Conservation (phyloP, 2,888 invertebrate genomes). For the Eupelmus urozonus region DNA sequence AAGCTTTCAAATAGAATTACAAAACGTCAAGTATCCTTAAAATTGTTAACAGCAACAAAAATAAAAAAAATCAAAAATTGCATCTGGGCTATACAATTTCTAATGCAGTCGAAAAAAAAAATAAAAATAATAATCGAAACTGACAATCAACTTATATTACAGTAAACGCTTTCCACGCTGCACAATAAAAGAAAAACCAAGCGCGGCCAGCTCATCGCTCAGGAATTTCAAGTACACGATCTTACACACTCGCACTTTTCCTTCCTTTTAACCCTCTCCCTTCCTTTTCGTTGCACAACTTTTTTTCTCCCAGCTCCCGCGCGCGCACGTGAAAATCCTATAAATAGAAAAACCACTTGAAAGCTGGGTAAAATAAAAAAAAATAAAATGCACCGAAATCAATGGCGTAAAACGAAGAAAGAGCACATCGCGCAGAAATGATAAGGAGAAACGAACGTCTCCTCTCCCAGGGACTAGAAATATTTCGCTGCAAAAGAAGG, state of each 20-base stretch:
- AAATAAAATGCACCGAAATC: neutral
- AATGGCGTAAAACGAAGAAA: slow-evolving; percentile 22
- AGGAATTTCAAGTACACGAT: slow-evolving; percentile 49
- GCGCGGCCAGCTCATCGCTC: slow-evolving; percentile 25
- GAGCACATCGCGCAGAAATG: slow-evolving; percentile 44
- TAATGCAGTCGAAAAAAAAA: neutral
- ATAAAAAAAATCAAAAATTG: neutral
- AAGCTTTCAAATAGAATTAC: too few species aligned
- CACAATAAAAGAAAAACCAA: slow-evolving; percentile 25
- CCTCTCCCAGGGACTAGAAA: slow-evolving; percentile 56
- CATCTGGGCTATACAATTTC: neutral
- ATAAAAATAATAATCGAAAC: neutral
- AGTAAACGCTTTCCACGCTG: slow-evolving; percentile 18
- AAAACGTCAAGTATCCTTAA: too few species aligned
- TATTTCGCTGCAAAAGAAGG: slow-evolving; percentile 56
- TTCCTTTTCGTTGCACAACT: slow-evolving; percentile 29
- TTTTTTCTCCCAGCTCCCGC: too few species aligned
- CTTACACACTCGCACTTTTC: slow-evolving; percentile 11
- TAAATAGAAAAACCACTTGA: slow-evolving; percentile 14
- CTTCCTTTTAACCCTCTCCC: neutral
- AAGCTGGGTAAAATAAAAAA: neutral
- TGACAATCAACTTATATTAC: slow-evolving; percentile 1
- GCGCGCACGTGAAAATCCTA: slow-evolving; percentile 31
- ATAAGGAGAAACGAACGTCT: slow-evolving; percentile 34
- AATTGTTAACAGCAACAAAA: neutral